Evolutionary conservation across 2,113 vertebrate species (phyloP), one percentile per base, ranked within the genome.

Genomic region (Nestor notabilis): DNA sequence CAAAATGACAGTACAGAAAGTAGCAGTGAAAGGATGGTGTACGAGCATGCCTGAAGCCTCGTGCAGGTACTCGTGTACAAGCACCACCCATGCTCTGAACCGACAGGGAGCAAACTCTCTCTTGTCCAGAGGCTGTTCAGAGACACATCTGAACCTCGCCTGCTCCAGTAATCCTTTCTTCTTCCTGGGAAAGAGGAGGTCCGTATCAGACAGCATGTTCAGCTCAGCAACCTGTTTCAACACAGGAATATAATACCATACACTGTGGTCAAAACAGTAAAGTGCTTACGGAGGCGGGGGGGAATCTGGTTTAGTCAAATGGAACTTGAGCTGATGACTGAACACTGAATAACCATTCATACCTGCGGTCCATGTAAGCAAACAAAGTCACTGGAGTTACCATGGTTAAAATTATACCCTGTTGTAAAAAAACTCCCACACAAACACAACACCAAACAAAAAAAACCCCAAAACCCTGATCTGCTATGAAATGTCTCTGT

Each of bases 381-480:
- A 95, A 91, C 70, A 75, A 92, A 95, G 74, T 55, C 47, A 76
- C 41, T 79, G 70, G 90, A 83, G 25, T 18, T 70, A 61, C 33
- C 24, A 35, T 69, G 12, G 39, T 83, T 86, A 91, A 83, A 92
- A 79, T 83, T 78, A 94, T 27, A 92, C 39, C 43, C 43, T 43
- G 68, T 5, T 66, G n/a, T 58, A 35, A 91, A 63, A 88, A 65
- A 23, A 33, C 3, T 2, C 21, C 10, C 21, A 16, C 27, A 18
- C 35, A 43, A 50, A 11, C 10, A 37, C 33, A 46, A 8, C 5
- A n/a, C 46, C 35, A 63, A 80, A 80, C 16, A 25, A n/a, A 77
- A 50, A 43, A 56, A 17, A 7, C 4, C 39, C 39, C 28, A 56
- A 80, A 76, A 28, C 25, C 25, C 43, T 43, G 21, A 82, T 87